A percentile compares a stretch with the other conserved stretches of the same genome.
Conservation (phyloP, 1,140 invertebrate genomes). For the Hermetia illucens region DNA sequence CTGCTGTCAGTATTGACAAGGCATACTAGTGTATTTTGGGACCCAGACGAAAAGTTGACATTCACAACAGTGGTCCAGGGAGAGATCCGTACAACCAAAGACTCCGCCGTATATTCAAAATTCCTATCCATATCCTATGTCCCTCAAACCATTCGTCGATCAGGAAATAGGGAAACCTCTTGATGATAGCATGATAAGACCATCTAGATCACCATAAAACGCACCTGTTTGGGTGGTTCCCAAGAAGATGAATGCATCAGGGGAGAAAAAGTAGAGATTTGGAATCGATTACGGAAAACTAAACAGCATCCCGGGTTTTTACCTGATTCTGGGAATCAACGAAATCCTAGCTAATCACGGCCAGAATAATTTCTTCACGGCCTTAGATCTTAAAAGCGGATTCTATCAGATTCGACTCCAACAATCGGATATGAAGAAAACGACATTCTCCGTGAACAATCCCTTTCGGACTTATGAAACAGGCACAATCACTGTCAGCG, state of each 20-base stretch:
- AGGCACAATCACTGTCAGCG: too few relatives aligned
- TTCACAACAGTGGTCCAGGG: conserved; percentile 2
- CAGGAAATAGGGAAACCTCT: conserved; percentile 15
- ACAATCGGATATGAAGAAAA: conserved; percentile 26
- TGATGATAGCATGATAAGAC: too few relatives aligned
- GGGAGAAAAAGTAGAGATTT: too few relatives aligned
- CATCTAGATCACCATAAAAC: too few relatives aligned
- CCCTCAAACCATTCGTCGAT: too few relatives aligned
- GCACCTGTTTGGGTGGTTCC: too few relatives aligned
- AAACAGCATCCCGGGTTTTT: conserved; percentile 19
- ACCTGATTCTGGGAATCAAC: conserved; percentile 35
- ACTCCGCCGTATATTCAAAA: conserved; percentile 6
- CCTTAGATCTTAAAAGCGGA: conserved; percentile 33
- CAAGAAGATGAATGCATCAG: too few relatives aligned
- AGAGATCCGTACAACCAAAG: neutral
- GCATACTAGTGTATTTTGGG: too few relatives aligned
- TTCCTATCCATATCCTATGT: conserved; percentile 11
- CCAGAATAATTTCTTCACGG: conserved; percentile 31
- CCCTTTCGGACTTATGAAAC: too few relatives aligned
- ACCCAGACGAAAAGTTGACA: conserved; percentile 2
- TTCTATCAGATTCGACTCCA: conserved; percentile 35
- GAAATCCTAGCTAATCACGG: conserved; percentile 30
- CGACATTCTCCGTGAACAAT: conserved; percentile 28
- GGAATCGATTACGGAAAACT: too few relatives aligned
- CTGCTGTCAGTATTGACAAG: too few relatives aligned